A percentile compares a stretch with the other conserved stretches of the same genome.
Evolutionary conservation across 1,140 invertebrate species (phyloP).

Genomic region (Drosophila nasuta): DNA sequence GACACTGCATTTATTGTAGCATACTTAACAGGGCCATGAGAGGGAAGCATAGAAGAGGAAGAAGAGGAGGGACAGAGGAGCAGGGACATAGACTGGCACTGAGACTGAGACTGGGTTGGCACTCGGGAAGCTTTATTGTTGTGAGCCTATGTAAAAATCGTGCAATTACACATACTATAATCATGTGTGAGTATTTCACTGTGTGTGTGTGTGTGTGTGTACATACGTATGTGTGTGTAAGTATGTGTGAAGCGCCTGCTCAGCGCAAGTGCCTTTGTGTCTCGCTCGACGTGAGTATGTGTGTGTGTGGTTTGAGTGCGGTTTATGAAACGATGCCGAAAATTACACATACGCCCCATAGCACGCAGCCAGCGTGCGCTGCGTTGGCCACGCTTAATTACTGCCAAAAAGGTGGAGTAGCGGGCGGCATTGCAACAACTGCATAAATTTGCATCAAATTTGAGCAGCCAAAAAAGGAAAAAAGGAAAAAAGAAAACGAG

Average conservation of each 20-base stretch:
- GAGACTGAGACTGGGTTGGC: conserved; percentile 14
- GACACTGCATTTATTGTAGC: conserved; percentile 81
- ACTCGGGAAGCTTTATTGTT: conserved; percentile 70
- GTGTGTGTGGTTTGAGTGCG: conserved; percentile 51
- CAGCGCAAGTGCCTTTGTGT: conserved; percentile 14
- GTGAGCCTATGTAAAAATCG: conserved; percentile 75
- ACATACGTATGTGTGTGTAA: conserved; percentile 2
- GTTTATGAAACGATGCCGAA: conserved; percentile 81
- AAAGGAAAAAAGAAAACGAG: conserved; percentile 22
- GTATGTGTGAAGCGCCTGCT: conserved; percentile 17
- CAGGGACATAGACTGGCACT: not conserved
- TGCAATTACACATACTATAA: conserved; percentile 60
- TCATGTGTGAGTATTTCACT: conserved; percentile 1
- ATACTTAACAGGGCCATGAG: conserved; percentile 72
- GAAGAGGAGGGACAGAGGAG: not conserved
- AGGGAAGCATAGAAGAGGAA: not conserved
- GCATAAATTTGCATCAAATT: conserved; percentile 78
- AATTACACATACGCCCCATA: conserved; percentile 82
- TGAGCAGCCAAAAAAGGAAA: conserved; percentile 57
- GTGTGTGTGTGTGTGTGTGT: conserved; percentile 15
- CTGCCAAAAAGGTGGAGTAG: conserved; percentile 32
- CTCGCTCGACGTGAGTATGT: not conserved
- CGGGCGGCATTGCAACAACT: conserved; percentile 18
- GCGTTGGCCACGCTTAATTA: conserved; percentile 74
- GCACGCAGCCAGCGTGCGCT: conserved; percentile 51